Evolutionary conservation across 1,140 invertebrate genomes (phyloP), one percentile per base, ranked within the genome.

Genomic region (Lepidurus arcticus): DNA sequence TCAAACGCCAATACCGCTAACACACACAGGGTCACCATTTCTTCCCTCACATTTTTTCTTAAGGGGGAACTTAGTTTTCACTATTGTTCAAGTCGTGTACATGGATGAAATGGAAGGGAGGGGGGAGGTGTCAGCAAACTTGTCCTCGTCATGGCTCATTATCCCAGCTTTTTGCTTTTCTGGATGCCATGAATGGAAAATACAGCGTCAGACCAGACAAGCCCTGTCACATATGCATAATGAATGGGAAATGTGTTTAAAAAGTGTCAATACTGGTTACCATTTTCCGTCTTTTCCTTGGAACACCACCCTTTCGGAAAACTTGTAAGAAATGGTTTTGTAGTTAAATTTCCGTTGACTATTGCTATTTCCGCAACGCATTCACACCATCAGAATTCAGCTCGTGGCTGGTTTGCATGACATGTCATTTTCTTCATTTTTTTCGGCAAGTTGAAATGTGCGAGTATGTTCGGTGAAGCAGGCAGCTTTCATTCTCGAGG

Each of bases 121-220:
- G 53, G 21, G 53, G 53, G 53, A 34, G 53, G 8, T 9, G 53
- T 16, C 53, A 65, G 53, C 53, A 21, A 65, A 65, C 53, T 65
- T 65, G 53, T 65, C 53, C 21, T 65, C 53, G 53, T 65, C 53
- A 65, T 16, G 53, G 53, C 53, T 65, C 53, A 65, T 65, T 65
- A 65, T 65, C 53, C 13, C 8, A 21, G 21, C 53, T 65, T 65
- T 65, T 65, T 21, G 53, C 53, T 21, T 65, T 65, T 65, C 53
- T 16, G 53, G 53, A 65, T 34, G 13, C 53, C 53, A 9, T 65
- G 53, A 65, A 65, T 65, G 53, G 53, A 65, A 65, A 65, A 65
- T 65, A 13, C 53, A 65, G 21, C 53, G 53, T 65, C 53, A 65
- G 53, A 65, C 16, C 21, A 65, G 34, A 65, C 53, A 65, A n/a